Evolutionary conservation across 1,140 invertebrate species (phyloP).

Genomic region (Bombus haemorrhoidalis): DNA sequence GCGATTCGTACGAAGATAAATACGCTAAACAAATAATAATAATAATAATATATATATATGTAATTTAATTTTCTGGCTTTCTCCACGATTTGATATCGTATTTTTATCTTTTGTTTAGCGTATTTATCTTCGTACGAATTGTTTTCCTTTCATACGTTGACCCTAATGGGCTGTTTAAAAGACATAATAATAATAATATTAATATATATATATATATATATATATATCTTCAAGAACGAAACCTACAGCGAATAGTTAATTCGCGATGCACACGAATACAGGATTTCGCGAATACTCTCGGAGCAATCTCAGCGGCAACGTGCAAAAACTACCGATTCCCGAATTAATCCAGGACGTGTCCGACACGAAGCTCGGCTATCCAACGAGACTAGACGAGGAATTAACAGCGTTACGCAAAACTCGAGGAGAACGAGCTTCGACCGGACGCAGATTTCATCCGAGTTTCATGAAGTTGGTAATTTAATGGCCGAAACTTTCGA

Average conservation of each 20-base stretch:
- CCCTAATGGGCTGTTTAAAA: too few relatives aligned
- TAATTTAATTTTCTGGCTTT: too few relatives aligned
- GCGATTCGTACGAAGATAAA: too few relatives aligned
- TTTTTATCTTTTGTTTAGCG: too few relatives aligned
- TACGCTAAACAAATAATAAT: too few relatives aligned
- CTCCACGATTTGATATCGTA: neutral
- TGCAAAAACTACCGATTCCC: constrained; percentile 41
- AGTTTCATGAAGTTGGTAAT: constrained; percentile 21
- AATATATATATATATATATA: neutral
- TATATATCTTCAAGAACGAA: neutral
- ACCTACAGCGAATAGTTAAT: neutral
- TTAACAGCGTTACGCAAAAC: constrained; percentile 41
- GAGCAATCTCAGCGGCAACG: neutral
- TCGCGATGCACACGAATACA: neutral
- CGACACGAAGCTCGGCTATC: constrained; percentile 5
- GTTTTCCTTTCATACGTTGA: too few relatives aligned
- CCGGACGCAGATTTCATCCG: constrained; percentile 12
- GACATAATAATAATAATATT: too few relatives aligned
- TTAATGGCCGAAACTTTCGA: constrained; percentile 7
- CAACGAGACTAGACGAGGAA: constrained; percentile 9
- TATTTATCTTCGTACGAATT: too few relatives aligned
- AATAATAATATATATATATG: too few relatives aligned
- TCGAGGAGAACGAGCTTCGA: constrained; percentile 14
- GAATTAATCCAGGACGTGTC: constrained; percentile 54
- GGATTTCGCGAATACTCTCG: neutral